Base-by-base conservation (phyloP, 2,888 invertebrate species). In the Bugula neritina region DNA sequence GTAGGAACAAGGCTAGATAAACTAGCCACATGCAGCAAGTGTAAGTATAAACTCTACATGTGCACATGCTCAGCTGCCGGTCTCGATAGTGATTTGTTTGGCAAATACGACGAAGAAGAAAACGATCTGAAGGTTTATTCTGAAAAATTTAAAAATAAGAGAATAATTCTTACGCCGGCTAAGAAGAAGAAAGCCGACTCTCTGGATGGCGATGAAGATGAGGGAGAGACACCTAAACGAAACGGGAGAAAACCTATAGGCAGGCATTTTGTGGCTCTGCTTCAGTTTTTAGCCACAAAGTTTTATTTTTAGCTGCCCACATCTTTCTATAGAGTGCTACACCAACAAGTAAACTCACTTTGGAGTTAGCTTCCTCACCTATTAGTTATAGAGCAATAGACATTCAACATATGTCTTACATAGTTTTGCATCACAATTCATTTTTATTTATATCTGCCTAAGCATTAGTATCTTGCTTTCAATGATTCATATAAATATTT, bases 1-100 rank as follows among this genome's bases (percentile, higher is more conserved):
- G n/a, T n/a, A 63, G 63, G 31, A 27, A 63, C 13, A 27, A 63
- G 63, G 27, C 63, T 63, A 17, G 63, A 63, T 29, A 27, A 63
- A 52, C 70, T 70, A 31, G 27, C 21, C 27, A 70, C 70, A 5
- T 70, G 70, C 70, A 21, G 23, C 70, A 70, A 23, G 29, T 70
- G 70, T 54, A 54, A 54, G 52, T 70, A 70, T 23, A 43, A 54
- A 17, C 70, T 70, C 23, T 25, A n/a, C 52, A 54, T 70, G 70
- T 70, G 70, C 25, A 35, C 70, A 54, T 70, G 70, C 52, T 43
- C 70, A 17, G 10, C 35, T 3, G 21, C 29, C 34, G 10, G 10
- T 27, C 3, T 63, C 13, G 63, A 63, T 27, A 27, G 31, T 63
- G 63, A 63, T 31, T 31, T 63, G 10, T n/a, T 10, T 27, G 63